These are phyloP conservation scores for Catamblyrhynchus diadema DNA, from an alignment of 2,797 vertebrate genomes.

Conservation along the genomic window DNA sequence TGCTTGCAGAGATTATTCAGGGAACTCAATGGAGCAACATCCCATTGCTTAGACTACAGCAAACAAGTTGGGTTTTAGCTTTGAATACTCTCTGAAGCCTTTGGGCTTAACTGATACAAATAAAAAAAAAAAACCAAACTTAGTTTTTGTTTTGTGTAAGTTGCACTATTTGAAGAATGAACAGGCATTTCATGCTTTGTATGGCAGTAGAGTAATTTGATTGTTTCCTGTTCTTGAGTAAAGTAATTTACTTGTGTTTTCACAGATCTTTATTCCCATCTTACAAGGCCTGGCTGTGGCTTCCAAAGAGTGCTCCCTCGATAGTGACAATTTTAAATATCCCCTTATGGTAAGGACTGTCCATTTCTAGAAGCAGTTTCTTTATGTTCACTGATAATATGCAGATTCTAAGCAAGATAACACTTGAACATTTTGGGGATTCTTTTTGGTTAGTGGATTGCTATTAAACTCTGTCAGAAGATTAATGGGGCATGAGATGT, in stretches of 20 bases:
- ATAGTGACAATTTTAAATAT: constrained; percentile 98
- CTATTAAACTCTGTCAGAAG: background rate
- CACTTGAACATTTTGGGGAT: background rate
- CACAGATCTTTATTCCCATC: constrained; percentile 95
- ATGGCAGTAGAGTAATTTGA: background rate
- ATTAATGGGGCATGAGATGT: background rate
- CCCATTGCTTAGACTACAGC: background rate
- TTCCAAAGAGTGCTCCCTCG: constrained; percentile 97
- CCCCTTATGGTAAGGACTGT: constrained; percentile 91
- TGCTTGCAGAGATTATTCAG: background rate
- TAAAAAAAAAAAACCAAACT: background rate
- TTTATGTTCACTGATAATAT: background rate
- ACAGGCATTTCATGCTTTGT: background rate
- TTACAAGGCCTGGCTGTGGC: constrained; percentile 92
- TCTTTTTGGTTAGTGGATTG: background rate
- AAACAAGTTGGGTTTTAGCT: background rate
- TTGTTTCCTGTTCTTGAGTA: background rate
- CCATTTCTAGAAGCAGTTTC: background rate
- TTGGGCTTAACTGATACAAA: background rate
- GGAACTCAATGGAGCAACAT: fast-evolving
- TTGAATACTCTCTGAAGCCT: background rate
- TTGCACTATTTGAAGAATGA: background rate
- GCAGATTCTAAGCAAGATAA: background rate
- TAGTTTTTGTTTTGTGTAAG: background rate
- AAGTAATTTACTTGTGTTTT: background rate